Evolutionary conservation across 92 coral and sea anemone genomes (phyloP).

Genomic region (Parazoanthus darwini): DNA sequence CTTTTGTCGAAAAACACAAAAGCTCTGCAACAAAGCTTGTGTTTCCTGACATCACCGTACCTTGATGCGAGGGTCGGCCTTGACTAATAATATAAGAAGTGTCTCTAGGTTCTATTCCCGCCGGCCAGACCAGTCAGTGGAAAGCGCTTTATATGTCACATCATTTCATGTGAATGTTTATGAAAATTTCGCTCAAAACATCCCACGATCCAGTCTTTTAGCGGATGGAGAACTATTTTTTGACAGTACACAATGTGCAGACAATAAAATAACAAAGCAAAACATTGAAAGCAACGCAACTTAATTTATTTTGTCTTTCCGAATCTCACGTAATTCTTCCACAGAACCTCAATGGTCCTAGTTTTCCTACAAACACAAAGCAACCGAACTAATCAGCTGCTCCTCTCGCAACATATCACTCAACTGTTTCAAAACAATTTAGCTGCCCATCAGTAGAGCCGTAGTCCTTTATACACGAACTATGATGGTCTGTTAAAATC

Average conservation of each 20-base stretch:
- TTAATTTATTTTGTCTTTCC: neutral
- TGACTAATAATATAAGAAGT: too few relatives aligned
- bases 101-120: too few relatives aligned
- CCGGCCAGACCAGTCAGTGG: too few relatives aligned
- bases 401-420: neutral
- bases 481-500: neutral
- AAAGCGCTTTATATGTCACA: too few relatives aligned
- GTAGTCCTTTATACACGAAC: neutral
- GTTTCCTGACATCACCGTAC: conserved; percentile 27
- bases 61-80: too few relatives aligned
- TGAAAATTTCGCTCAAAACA: too few relatives aligned
- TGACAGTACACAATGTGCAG: too few relatives aligned
- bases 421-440: neutral
- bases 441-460: too few relatives aligned
- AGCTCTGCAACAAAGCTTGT: conserved; percentile 7
- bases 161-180: too few relatives aligned
- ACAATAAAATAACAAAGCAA: neutral
- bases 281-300: neutral
- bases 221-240: too few relatives aligned
- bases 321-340: neutral
- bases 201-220: too few relatives aligned
- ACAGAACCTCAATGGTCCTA: neutral
- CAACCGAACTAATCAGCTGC: neutral
- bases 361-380: conserved; percentile 2
- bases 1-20: conserved; percentile 39